A percentile compares a stretch with the other conserved stretches of the same genome.
phyloP scores from a whole-genome alignment of 1,140 invertebrate genomes.

The Drosophila murphyi region DNA sequence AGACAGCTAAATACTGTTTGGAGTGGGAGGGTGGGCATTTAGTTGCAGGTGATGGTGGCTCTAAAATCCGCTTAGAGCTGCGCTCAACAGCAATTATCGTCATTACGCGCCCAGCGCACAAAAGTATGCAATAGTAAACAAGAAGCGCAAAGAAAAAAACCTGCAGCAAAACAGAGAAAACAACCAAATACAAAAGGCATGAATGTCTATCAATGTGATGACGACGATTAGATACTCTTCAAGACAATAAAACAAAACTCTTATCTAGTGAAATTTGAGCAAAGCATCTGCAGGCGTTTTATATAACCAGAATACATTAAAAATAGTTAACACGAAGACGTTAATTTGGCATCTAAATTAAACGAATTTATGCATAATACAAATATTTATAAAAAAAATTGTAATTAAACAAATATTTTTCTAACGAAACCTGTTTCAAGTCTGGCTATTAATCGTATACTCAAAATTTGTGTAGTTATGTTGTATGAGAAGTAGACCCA shows the following conservation, averaged over 20 bases:
- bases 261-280: neutral
- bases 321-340: too few species aligned
- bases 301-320: neutral
- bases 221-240: constrained; percentile 9
- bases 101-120: constrained; percentile 70
- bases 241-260: too few species aligned
- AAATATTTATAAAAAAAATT: too few species aligned
- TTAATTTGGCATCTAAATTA: too few species aligned
- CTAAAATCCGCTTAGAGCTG: constrained; percentile 71
- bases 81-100: constrained; percentile 82
- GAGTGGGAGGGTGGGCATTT: neutral
- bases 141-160: constrained; percentile 26
- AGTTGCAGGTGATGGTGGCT: constrained; percentile 45
- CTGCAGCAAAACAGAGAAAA: constrained; percentile 27
- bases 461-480: too few species aligned
- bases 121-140: constrained; percentile 70
- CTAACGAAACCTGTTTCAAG: too few species aligned
- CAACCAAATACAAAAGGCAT: neutral
- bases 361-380: too few species aligned
- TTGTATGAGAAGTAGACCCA: too few species aligned
- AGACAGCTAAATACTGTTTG: constrained; percentile 20
- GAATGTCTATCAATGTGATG: neutral
- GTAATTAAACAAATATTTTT: too few species aligned
- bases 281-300: neutral
- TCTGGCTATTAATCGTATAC: too few species aligned